Evolutionary conservation across 53 echinoderm and acorn worm genomes (phyloP), one percentile per base, ranked within the genome.

Genomic region (Paelopatides confundens): DNA sequence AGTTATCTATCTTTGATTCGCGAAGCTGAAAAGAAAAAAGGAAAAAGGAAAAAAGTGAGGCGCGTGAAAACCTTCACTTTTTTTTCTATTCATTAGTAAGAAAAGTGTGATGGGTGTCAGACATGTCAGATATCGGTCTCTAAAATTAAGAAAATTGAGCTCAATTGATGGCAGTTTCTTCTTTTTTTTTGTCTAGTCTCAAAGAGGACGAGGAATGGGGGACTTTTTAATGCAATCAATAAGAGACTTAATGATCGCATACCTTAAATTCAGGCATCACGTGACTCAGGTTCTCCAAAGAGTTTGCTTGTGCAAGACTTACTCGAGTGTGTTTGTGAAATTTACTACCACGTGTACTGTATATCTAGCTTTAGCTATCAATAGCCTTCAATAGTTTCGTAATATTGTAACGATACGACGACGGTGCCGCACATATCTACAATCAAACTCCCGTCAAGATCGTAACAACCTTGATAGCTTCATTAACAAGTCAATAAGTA

Each of bases 1-100:
- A 74, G 26, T 39, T 74, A 58, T 39, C 74, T 46, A n/a, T 74
- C 15, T 74, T 74, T 40, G 74, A 13, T 74, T 39, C 40, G 74
- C 74, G 13, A 74, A 74, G 12, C 35, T 74, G 58, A 21, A 21
- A 58, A 23, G 5, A 58, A 58, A 58, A n/a, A 23, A 21, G 18
- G 21, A 21, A 21, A 21, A 21, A 17, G 21, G 24, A 21, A 21
- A 58, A 58, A 58, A 58, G 58, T 58, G 58, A 58, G 58, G 58
- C 24, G 58, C 58, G n/a, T 10, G 43, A 58, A 1, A 58, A 58
- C 58, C 58, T 23, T 23, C 58, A 58, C 26, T 5, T 43, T 43
- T 58, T 58, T 58, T 58, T 21, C 58, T 58, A 21, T 58, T 58
- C 58, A 58, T 58, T 58, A 58, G 58, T 58, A 58, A 58, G 58